A percentile compares a stretch with the other conserved stretches of the same genome.
Conservation (phyloP, 2,888 invertebrate species). For the Nomada ruficornis region DNA sequence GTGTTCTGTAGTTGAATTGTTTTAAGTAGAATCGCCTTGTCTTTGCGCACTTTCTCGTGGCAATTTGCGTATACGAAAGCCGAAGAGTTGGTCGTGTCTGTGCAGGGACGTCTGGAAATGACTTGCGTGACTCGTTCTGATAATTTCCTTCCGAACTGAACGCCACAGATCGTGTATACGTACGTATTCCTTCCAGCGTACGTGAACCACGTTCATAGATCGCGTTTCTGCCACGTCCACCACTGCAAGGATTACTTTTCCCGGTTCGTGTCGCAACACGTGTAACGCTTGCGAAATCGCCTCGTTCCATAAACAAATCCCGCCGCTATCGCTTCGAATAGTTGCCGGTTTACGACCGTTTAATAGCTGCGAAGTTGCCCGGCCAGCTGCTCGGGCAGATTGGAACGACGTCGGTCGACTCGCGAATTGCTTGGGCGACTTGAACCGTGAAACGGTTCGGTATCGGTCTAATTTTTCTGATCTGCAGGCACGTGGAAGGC, state of each 20-base stretch:
- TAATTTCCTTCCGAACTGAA: background rate
- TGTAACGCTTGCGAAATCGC: conserved; percentile 28
- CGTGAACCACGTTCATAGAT: background rate
- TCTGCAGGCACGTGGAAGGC: too few relatives aligned
- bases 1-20: too few relatives aligned
- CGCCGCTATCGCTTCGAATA: conserved; percentile 62
- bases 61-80: too few relatives aligned
- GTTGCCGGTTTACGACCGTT: conserved; percentile 62
- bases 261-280: conserved; percentile 43
- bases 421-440: background rate
- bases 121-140: background rate
- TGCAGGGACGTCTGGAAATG: background rate
- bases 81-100: background rate
- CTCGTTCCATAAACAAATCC: conserved; percentile 51
- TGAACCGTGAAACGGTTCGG: conserved; percentile 11
- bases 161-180: background rate
- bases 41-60: too few relatives aligned
- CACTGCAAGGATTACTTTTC: conserved; percentile 21
- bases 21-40: too few relatives aligned
- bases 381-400: conserved; percentile 13
- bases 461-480: background rate
- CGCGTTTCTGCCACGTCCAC: background rate
- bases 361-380: conserved; percentile 45
- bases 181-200: background rate
- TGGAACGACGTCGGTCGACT: background rate